These are phyloP conservation scores for Arge pagana DNA, from an alignment of 2,888 invertebrate species.

Conservation along the genomic window DNA sequence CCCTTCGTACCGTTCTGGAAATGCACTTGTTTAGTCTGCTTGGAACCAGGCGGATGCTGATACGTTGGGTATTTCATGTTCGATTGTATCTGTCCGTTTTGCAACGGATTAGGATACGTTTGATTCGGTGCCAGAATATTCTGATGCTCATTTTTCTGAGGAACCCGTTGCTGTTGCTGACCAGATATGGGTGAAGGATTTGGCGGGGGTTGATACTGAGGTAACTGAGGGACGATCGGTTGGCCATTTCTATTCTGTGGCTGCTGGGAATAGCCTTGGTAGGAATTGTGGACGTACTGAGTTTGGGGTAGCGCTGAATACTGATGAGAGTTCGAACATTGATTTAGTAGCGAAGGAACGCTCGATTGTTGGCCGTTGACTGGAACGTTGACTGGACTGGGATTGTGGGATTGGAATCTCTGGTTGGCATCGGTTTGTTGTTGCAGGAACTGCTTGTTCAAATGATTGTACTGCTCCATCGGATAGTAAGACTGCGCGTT, in stretches of 20 bases:
- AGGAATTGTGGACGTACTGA: constrained; percentile 44
- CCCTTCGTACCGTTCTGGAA: constrained; percentile 77
- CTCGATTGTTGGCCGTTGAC: constrained; percentile 45
- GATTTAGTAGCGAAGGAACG: constrained; percentile 44
- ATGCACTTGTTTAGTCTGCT: constrained; percentile 68
- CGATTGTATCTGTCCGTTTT: constrained; percentile 49
- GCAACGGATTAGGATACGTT: constrained; percentile 49
- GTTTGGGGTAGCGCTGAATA: constrained; percentile 31
- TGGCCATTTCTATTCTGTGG: constrained; percentile 44
- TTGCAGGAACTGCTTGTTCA: constrained; percentile 50
- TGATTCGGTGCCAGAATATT: constrained; percentile 47
- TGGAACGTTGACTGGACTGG: constrained; percentile 53
- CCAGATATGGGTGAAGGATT: constrained; percentile 44
- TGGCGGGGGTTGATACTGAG: constrained; percentile 57
- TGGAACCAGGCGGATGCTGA: constrained; percentile 67
- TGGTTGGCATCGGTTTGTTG: constrained; percentile 42
- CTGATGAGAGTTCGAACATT: constrained; percentile 46
- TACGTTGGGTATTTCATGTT: constrained; percentile 63
- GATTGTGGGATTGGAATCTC: constrained; percentile 45
- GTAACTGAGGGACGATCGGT: constrained; percentile 50
- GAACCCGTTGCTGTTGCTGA: constrained; percentile 47
- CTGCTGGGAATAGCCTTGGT: constrained; percentile 44
- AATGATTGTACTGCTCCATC: constrained; percentile 54
- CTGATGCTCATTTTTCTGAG: constrained; percentile 58
- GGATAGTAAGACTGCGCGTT: constrained; percentile 48